A percentile compares a stretch with the other conserved stretches of the same genome.
These are phyloP conservation scores for Scophthalmus maximus DNA, from an alignment of 2,113 vertebrate genomes.

Conservation along the genomic window DNA sequence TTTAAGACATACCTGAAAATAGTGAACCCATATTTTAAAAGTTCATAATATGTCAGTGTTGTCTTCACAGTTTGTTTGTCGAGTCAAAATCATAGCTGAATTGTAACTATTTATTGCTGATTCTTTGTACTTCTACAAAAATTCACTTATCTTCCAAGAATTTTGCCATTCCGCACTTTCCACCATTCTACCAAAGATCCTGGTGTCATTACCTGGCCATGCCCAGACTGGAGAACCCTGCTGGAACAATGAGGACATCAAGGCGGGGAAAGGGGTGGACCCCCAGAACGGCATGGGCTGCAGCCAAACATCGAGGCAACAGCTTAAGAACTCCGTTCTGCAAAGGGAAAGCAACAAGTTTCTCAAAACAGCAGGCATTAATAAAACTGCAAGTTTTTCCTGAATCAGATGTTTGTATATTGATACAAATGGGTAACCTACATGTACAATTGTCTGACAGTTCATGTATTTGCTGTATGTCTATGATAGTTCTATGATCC, in stretches of 20 bases:
- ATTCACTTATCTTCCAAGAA: background rate
- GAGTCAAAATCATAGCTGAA: too few relatives aligned
- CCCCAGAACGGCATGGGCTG: conserved; percentile 88
- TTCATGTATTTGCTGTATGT: background rate
- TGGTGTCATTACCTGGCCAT: conserved; percentile 96
- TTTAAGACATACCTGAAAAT: too few relatives aligned
- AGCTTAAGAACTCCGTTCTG: conserved; percentile 81
- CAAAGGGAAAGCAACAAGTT: conserved; percentile 31
- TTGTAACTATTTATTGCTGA: too few relatives aligned
- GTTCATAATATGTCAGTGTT: background rate
- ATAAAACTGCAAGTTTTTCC: too few relatives aligned
- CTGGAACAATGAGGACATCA: conserved; percentile 92
- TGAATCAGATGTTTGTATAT: background rate
- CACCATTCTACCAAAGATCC: background rate
- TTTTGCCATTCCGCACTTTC: background rate
- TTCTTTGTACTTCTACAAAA: too few relatives aligned
- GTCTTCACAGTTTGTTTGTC: too few relatives aligned
- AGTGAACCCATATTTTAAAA: too few relatives aligned
- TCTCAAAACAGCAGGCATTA: too few relatives aligned
- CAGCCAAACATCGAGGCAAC: conserved; percentile 88
- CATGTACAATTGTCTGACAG: background rate
- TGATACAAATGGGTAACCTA: background rate
- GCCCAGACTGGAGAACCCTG: conserved; percentile 94
- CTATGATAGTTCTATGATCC: background rate
- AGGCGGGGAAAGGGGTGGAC: conserved; percentile 93